Percentiles rank a stretch among this genome's conserved stretches.
phyloP scores from a whole-genome alignment of 2,888 invertebrate genomes.

The Pheosia tremula region DNA sequence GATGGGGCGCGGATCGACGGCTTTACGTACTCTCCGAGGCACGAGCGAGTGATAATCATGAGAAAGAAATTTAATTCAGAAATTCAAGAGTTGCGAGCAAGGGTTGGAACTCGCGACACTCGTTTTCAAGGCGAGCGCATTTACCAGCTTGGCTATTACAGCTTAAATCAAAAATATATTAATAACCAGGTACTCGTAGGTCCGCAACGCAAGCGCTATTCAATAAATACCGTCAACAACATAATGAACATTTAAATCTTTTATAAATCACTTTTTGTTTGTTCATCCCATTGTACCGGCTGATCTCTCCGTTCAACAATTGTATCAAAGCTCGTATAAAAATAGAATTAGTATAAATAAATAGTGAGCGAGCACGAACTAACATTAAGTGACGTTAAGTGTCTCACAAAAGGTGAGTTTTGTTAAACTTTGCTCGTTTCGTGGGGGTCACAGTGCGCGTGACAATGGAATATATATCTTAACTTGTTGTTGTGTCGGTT shows the following conservation, averaged over 20 bases:
- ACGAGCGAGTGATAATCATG: too few species aligned
- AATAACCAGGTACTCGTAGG: too few species aligned
- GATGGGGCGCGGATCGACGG: too few species aligned
- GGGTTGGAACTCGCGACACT: too few species aligned
- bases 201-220: not conserved
- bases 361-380: slow-evolving; percentile 59
- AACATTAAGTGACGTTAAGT: slow-evolving; percentile 80
- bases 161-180: too few species aligned
- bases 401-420: slow-evolving; percentile 64
- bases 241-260: slow-evolving; percentile 19
- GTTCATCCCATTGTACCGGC: slow-evolving; percentile 34
- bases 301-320: slow-evolving; percentile 49
- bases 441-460: slow-evolving; percentile 17
- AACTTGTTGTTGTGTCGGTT: not conserved
- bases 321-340: slow-evolving; percentile 62
- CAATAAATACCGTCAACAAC: slow-evolving; percentile 12
- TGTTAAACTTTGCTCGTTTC: slow-evolving; percentile 43
- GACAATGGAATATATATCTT: slow-evolving; percentile 9
- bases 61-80: too few species aligned
- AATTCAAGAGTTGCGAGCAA: too few species aligned
- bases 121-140: too few species aligned
- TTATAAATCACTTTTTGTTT: slow-evolving; percentile 24
- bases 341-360: slow-evolving; percentile 78
- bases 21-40: too few species aligned
- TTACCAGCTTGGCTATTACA: too few species aligned